These are phyloP conservation scores for Drosophila sucinea DNA, from an alignment of 1,140 invertebrate genomes.

Conservation along the genomic window DNA sequence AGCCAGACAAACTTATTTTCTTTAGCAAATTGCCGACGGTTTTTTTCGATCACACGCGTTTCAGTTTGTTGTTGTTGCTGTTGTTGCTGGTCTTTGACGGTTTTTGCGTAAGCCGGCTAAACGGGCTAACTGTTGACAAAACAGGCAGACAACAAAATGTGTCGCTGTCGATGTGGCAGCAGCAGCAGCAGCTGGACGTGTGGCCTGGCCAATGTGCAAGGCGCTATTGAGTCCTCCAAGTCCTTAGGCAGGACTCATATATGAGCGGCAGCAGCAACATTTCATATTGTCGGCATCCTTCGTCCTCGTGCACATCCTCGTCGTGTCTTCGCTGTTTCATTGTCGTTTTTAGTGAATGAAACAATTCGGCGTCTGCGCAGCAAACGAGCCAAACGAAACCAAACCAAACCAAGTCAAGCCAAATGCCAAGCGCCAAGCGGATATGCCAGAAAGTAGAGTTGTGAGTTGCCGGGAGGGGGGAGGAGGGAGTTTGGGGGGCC, in stretches of 20 bases:
- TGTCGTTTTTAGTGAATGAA: constrained; percentile 58
- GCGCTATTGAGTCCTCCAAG: constrained; percentile 59
- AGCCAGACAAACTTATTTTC: constrained; percentile 6
- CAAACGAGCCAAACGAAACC: not conserved
- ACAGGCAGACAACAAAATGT: constrained; percentile 31
- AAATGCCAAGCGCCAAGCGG: not conserved
- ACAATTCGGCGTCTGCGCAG: constrained; percentile 11
- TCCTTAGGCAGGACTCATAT: constrained; percentile 45
- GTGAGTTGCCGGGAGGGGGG: not conserved
- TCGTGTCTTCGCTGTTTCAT: not conserved
- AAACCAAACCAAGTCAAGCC: not conserved
- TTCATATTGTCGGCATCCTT: not conserved
- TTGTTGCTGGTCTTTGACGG: not conserved
- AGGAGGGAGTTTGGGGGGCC: too few species aligned
- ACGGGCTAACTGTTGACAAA: constrained; percentile 25
- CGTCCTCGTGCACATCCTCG: constrained; percentile 5
- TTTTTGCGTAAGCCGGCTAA: constrained; percentile 10
- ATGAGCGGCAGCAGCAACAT: constrained; percentile 9
- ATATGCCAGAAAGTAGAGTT: not conserved
- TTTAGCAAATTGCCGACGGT: constrained; percentile 24
- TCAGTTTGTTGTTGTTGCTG: constrained; percentile 4
- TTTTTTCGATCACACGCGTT: constrained; percentile 15
- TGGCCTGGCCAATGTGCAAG: constrained; percentile 64
- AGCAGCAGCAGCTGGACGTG: constrained; percentile 32
- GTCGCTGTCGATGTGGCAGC: not conserved